Conservation (phyloP, 2,797 vertebrate species). For the Arctocebus calabarensis region DNA sequence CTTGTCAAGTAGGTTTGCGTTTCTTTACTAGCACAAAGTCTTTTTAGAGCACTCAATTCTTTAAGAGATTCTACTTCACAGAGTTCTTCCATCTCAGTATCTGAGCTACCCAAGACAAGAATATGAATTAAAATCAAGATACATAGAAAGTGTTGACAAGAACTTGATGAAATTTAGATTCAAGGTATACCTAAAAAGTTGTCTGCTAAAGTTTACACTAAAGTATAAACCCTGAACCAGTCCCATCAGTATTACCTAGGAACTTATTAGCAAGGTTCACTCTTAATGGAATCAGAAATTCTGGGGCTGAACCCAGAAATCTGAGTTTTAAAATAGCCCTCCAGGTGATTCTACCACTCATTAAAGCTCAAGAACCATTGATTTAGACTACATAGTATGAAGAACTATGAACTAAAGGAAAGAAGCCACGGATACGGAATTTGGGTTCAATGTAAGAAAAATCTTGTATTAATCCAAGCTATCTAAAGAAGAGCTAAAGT, state of each 20-base stretch:
- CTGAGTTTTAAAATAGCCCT: constrained; percentile 14
- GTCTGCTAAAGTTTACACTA: constrained; percentile 43
- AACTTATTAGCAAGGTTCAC: constrained; percentile 20
- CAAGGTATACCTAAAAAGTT: not conserved
- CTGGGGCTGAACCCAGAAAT: not conserved
- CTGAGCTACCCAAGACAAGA: not conserved
- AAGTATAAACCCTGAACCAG: not conserved
- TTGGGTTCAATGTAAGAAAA: constrained; percentile 37
- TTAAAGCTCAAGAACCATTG: not conserved
- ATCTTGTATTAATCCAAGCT: not conserved
- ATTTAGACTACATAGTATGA: not conserved
- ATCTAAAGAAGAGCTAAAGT: not conserved
- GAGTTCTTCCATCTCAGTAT: constrained; percentile 46
- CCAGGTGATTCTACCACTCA: not conserved
- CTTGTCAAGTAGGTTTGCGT: not conserved
- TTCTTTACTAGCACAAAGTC: constrained; percentile 18
- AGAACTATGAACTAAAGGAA: not conserved
- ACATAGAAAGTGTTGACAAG: not conserved
- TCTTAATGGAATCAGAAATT: constrained; percentile 51
- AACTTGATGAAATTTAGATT: constrained; percentile 28
- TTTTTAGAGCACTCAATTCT: constrained; percentile 20
- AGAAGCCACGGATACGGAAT: not conserved
- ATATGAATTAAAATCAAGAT: constrained; percentile 25
- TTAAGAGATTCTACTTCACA: constrained; percentile 24
- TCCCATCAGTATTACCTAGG: not conserved